phyloP scores from a whole-genome alignment of 2,888 invertebrate species.

The Hirtodrosophila histrioides region DNA sequence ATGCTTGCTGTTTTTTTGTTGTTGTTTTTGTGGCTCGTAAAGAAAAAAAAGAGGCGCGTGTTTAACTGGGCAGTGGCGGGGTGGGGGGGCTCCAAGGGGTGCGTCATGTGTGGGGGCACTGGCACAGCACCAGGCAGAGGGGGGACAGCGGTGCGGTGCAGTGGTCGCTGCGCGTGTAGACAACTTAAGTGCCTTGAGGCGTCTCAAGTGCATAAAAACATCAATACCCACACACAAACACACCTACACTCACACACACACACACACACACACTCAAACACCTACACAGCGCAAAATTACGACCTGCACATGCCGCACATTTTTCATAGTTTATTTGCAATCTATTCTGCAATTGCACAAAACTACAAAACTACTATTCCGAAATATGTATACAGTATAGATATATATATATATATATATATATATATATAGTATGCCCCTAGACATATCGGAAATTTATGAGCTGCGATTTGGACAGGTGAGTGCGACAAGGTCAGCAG shows the following conservation, averaged over 20 bases:
- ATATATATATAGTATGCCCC: neutral
- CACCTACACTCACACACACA: neutral
- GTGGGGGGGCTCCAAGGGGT: neutral
- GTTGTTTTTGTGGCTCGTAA: conserved; percentile 47
- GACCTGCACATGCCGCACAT: conserved; percentile 54
- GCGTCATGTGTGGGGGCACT: conserved; percentile 2
- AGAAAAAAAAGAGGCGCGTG: conserved; percentile 56
- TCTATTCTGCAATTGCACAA: conserved; percentile 41
- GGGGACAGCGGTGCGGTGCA: conserved; percentile 27
- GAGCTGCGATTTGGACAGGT: conserved; percentile 18
- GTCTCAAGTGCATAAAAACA: conserved; percentile 70
- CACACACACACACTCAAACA: neutral
- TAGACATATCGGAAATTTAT: conserved; percentile 11
- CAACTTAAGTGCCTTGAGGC: conserved; percentile 60
- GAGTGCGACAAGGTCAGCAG: conserved; percentile 17
- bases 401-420: neutral
- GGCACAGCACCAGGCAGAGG: neutral
- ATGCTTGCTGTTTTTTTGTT: conserved; percentile 36
- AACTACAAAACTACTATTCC: conserved; percentile 11
- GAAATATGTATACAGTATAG: neutral
- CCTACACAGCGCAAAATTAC: conserved; percentile 24
- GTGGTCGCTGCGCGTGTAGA: conserved; percentile 65
- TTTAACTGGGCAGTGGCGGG: conserved; percentile 20
- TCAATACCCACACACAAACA: conserved; percentile 15
- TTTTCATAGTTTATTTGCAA: conserved; percentile 46